Evolutionary conservation across 2,888 invertebrate species (phyloP), one percentile per base, ranked within the genome.

Genomic region (Hyles lineata): DNA sequence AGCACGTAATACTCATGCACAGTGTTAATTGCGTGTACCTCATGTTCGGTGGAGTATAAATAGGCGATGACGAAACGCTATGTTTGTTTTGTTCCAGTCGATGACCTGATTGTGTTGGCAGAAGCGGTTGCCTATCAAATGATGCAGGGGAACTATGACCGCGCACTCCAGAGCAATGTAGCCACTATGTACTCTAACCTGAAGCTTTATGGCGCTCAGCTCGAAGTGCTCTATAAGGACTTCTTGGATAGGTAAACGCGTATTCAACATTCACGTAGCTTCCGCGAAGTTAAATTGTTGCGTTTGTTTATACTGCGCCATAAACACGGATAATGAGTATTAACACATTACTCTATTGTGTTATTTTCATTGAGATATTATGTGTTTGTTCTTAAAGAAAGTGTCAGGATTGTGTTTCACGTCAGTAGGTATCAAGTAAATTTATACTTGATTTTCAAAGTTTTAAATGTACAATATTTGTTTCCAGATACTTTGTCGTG

Each of bases 171-270:
- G 85, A 96, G 96, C 87, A 97, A 96, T 86, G 97, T 98, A 85
- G 95, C 96, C 74, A 96, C 96, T 83, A 96, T 98, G 95, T 97
- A 97, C 88, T 96, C 97, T 87, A 97, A 97, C 89, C 94, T 98
- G 78, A 98, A 98, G 90, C 96, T 97, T 61, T 96, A 96, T 88
- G 97, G 98, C 76, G 96, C 96, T 80, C 97, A 97, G 89, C 95
- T 98, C 84, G 98, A 98, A 95, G 95, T 96, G 80, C 95, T 97
- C 77, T 98, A 97, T 85, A 97, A 97, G 94, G 98, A 98, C 90
- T 97, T 97, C 85, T 94, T 98, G 80, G 98, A 98, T 92, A 96
- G 96, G 92, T 94, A 74, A 77, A 83, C 85, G 50, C 72, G 11
- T 52, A 21, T 60, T 58, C 29, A n/a, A 35, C 32, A 21, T 69